Evolutionary conservation across 2,888 invertebrate genomes (phyloP), one percentile per base, ranked within the genome.

Genomic region (Tachina fera): DNA sequence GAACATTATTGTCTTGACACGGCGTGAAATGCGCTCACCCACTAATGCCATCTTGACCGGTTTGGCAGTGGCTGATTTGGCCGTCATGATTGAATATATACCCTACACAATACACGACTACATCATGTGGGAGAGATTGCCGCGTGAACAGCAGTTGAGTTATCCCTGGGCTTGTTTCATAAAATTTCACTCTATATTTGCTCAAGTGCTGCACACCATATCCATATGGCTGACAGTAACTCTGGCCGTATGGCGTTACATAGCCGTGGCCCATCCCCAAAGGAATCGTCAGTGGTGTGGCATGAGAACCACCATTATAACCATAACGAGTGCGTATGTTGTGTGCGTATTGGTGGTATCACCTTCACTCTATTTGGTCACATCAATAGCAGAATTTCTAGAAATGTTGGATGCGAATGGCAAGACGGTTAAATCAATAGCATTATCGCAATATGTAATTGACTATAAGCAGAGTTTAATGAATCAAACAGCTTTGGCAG

Each of bases 61-160:
- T 8, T 94, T 97, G 45, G 98, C 98, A 0, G 96, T 98, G 10
- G 97, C 98, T 16, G 98, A 98, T 92, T 94, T 98, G 47, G 94
- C 98, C n/a, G 98, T 98, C 16, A 98, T 98, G 96, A 94, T 98
- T 89, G 97, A 97, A 89, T 98, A 98, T 92, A 96, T 98, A 87
- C 98, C 98, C 0, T 98, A 97, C 91, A 96, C 96, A 3, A 94
- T 96, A 75, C 97, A 97, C 91, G 95, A 96, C 92, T 96, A 96
- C 89, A 94, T 97, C 84, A 94, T 96, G 88, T 90, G 89, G 49
- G 90, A 92, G 71, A 91, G 88, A 67, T 93, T 90, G 92, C 94
- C 88, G 87, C 89, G 94, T n/a, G 92, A 93, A 60, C 93, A 94
- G 79, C 94, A 94, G 58, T 94, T 94, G 87, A 94, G 94, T 58